These are phyloP conservation scores for Sebastes fasciatus DNA, from an alignment of 2,113 vertebrate species.

Conservation along the genomic window DNA sequence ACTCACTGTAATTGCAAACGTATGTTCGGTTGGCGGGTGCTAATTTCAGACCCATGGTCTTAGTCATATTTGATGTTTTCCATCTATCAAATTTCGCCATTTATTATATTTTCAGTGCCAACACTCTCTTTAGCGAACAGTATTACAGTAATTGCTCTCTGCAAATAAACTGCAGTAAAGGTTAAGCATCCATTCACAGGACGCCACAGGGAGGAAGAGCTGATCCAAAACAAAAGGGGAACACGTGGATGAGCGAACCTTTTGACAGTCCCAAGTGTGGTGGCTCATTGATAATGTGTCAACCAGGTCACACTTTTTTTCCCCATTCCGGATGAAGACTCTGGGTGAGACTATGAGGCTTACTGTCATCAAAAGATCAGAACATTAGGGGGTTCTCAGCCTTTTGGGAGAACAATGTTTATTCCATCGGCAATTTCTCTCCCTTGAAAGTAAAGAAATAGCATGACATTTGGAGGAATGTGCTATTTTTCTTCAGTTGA, in stretches of 20 bases:
- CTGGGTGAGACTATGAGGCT: conserved; percentile 7
- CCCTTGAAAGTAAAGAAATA: conserved; percentile 32
- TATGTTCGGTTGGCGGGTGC: too few species aligned
- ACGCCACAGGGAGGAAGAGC: background rate
- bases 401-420: conserved; percentile 30
- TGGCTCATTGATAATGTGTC: conserved; percentile 43
- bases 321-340: conserved; percentile 19
- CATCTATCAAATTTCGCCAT: background rate
- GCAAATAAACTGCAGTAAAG: conserved; percentile 26
- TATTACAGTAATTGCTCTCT: background rate
- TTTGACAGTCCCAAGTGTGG: conserved; percentile 15
- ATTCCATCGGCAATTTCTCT: conserved; percentile 5
- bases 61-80: conserved; percentile 3
- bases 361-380: conserved; percentile 55
- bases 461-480: conserved; percentile 47
- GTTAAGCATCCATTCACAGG: conserved; percentile 38
- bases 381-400: conserved; percentile 40
- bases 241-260: conserved; percentile 21
- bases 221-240: conserved; percentile 26
- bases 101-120: background rate
- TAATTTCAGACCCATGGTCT: background rate
- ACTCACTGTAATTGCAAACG: too few species aligned
- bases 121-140: background rate
- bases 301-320: conserved; percentile 50
- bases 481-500: conserved; percentile 16